These are phyloP conservation scores for Pampus argenteus DNA, from an alignment of 2,797 vertebrate species.

Conservation along the genomic window DNA sequence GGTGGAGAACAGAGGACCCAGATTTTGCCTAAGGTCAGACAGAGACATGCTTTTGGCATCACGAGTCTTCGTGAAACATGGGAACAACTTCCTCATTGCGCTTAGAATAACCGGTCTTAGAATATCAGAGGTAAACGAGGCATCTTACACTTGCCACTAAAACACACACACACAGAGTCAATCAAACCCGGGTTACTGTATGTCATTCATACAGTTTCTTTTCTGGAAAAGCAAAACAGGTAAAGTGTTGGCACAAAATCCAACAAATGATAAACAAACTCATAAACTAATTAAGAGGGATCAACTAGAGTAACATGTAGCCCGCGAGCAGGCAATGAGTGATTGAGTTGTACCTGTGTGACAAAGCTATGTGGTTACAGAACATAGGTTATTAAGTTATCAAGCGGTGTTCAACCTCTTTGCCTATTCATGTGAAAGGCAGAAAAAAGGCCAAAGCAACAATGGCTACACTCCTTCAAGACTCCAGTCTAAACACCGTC, in stretches of 20 bases:
- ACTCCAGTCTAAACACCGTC: slow-evolving; percentile 34
- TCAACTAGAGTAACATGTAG: slow-evolving; percentile 9
- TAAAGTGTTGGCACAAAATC: neutral
- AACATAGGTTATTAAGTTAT: slow-evolving; percentile 42
- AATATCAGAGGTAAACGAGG: slow-evolving; percentile 12
- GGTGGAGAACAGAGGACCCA: slow-evolving; percentile 27
- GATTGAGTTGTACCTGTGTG: slow-evolving; percentile 37
- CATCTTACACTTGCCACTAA: neutral
- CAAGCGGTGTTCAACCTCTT: slow-evolving; percentile 51
- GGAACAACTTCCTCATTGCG: slow-evolving; percentile 44
- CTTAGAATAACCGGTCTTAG: slow-evolving; percentile 43
- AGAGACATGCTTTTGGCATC: slow-evolving; percentile 35
- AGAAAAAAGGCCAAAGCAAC: slow-evolving; percentile 37
- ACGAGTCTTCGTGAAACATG: slow-evolving; percentile 45
- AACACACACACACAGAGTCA: slow-evolving; percentile 8
- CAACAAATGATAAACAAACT: slow-evolving; percentile 11
- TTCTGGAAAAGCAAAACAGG: neutral
- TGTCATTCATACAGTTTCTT: neutral
- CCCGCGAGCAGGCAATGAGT: neutral
- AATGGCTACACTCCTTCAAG: slow-evolving; percentile 45
- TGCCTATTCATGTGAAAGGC: slow-evolving; percentile 31
- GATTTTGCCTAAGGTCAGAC: slow-evolving; percentile 22
- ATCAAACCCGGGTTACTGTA: neutral
- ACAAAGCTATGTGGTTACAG: slow-evolving; percentile 27
- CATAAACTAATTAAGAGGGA: slow-evolving; percentile 12